A percentile compares a stretch with the other conserved stretches of the same genome.
Conservation (phyloP, 2,113 vertebrate genomes). For the Gnathonemus echidnorhynchus region DNA sequence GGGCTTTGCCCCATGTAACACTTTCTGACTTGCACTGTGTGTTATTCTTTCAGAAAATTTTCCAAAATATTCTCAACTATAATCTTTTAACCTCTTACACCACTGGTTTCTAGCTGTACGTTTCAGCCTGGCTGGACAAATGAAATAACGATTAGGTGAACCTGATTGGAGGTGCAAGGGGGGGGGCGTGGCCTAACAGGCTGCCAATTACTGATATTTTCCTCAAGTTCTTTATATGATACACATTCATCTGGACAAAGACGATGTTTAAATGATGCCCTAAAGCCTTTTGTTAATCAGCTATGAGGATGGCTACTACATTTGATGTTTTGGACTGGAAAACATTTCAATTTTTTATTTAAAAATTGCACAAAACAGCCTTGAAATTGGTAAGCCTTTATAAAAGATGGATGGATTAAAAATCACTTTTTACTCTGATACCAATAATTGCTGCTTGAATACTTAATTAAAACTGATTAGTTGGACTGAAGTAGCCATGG, state of each 20-base stretch:
- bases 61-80: background rate
- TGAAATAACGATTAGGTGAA: background rate
- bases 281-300: background rate
- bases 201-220: background rate
- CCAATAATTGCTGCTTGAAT: background rate
- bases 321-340: background rate
- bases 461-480: slow-evolving; percentile 1
- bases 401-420: background rate
- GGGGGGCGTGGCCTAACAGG: background rate
- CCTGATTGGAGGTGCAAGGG: background rate
- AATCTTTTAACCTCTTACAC: background rate
- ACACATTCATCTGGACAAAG: background rate
- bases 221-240: background rate
- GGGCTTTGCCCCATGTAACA: background rate
- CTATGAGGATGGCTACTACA: background rate
- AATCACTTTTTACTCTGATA: background rate
- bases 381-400: background rate
- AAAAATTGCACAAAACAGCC: background rate
- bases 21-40: background rate
- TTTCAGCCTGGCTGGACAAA: background rate
- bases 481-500: background rate
- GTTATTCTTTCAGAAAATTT: background rate
- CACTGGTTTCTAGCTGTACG: background rate
- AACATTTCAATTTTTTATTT: background rate
- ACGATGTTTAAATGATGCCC: background rate